Percentiles rank a stretch among this genome's conserved stretches.
Evolutionary conservation across 2,113 vertebrate genomes (phyloP).

Genomic region (Epinephelus lanceolatus): DNA sequence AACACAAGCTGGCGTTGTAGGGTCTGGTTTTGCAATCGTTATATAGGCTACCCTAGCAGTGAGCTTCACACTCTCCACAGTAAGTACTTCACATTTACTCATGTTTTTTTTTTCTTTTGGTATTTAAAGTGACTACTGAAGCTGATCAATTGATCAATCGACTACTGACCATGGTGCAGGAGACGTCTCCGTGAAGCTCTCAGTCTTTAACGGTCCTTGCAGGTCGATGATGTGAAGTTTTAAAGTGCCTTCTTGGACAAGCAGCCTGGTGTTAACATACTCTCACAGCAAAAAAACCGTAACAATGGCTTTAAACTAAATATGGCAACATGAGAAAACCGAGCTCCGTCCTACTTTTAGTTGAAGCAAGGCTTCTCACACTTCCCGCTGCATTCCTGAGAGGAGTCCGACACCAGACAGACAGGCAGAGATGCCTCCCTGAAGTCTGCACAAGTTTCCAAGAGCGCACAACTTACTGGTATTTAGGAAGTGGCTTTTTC

Average conservation of each 20-base stretch:
- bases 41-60: not conserved
- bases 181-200: conserved; percentile 49
- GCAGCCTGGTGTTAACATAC: conserved; percentile 33
- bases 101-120: not conserved
- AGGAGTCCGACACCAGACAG: conserved; percentile 45
- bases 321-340: conserved; percentile 23
- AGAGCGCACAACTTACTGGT: conserved; percentile 56
- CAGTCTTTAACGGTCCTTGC: conserved; percentile 45
- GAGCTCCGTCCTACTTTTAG: conserved; percentile 40
- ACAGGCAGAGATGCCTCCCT: conserved; percentile 52
- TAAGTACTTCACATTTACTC: not conserved
- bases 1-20: conserved; percentile 15
- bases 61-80: not conserved
- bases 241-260: conserved; percentile 16
- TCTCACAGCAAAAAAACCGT: not conserved
- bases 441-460: conserved; percentile 71
- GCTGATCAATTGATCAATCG: conserved; percentile 19
- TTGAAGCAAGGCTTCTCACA: conserved; percentile 30
- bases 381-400: conserved; percentile 64
- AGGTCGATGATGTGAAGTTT: conserved; percentile 47
- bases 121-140: not conserved
- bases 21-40: no score
- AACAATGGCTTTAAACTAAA: conserved; percentile 23
- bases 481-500: conserved; percentile 65
- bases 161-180: conserved; percentile 83